These are phyloP conservation scores for Cyprinella venusta DNA, from an alignment of 2,797 vertebrate genomes.

Conservation along the genomic window DNA sequence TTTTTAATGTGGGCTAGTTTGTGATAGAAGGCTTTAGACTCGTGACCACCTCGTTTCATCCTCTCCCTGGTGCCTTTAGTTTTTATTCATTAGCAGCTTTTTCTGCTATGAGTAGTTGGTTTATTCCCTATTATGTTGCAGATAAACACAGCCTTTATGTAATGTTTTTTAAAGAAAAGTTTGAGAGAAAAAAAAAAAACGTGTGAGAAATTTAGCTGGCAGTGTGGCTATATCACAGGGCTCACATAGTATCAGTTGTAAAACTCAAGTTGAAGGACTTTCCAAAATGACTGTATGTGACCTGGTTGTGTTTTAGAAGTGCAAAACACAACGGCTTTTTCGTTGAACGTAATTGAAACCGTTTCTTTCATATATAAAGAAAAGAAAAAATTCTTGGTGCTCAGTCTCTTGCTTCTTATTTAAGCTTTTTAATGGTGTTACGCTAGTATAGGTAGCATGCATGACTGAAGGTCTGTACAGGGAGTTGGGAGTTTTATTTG, in stretches of 20 bases:
- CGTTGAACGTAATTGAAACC: constrained; percentile 78
- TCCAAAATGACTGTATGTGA: constrained; percentile 72
- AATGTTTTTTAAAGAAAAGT: background rate
- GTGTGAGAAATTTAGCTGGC: background rate
- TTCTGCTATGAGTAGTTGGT: background rate
- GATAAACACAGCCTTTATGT: background rate
- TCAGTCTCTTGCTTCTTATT: constrained; percentile 64
- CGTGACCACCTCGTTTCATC: background rate
- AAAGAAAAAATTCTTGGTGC: constrained; percentile 57
- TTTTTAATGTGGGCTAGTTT: background rate
- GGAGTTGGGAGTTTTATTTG: constrained; percentile 32
- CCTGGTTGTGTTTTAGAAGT: constrained; percentile 82
- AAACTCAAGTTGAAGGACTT: constrained; percentile 64
- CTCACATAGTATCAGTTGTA: constrained; percentile 61
- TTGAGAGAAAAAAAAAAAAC: background rate
- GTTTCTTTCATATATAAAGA: constrained; percentile 78
- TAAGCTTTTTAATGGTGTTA: constrained; percentile 75
- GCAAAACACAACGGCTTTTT: constrained; percentile 75
- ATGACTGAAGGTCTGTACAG: constrained; percentile 79
- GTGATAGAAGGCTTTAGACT: background rate
- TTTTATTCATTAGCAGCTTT: constrained; percentile 19
- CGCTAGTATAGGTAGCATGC: constrained; percentile 85
- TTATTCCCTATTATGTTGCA: background rate
- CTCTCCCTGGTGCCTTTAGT: constrained; percentile 38
- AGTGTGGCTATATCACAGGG: background rate